Base-by-base conservation (phyloP, 2,888 invertebrate species). In the Palloptera scutellata region DNA sequence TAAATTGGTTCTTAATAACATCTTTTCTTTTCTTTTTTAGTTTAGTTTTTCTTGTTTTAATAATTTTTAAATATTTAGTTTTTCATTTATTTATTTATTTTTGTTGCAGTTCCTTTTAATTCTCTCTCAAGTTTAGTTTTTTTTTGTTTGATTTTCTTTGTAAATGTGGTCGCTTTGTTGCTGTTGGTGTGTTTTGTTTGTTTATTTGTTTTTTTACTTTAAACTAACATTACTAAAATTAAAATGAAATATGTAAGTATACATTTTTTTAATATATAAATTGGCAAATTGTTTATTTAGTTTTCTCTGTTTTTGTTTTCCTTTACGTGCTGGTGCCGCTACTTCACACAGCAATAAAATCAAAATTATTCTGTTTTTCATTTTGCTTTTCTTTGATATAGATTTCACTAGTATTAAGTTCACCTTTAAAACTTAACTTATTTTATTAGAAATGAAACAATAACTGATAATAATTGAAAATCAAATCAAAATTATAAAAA, bases 381-480 rank as follows among this genome's bases (percentile, higher is more conserved):
- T 15, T 52, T 42, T 59, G 17, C 42, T 41, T 15, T 41, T 4
- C 20, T 43, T 59, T 51, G 51, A 41, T 58, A n/a, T 57, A 57
- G 57, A 64, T 64, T 64, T 64, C 41, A 53, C 64, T 64, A 64
- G 59, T 59, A 64, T 64, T 64, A 64, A 64, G 59, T 64, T 64
- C 52, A 59, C 57, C 15, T 53, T 51, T 48, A 48, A 48, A n/a
- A n/a, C 48, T 48, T 48, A 48, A 48, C 15, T 48, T n/a, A 13
- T n/a, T n/a, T 11, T 45, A 45, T 45, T 13, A 45, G 10, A 48
- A 48, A 48, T 10, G n/a, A 15, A 48, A 8, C 11, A 48, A 48
- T n/a, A 13, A n/a, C 1, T 48, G 10, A 48, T 48, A 30, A 30
- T 30, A 30, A 4, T 30, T 30, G 30, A 30, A 30, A 30, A 30